These are phyloP conservation scores for Gibbula magus DNA, from an alignment of 2,888 invertebrate genomes.

Conservation along the genomic window DNA sequence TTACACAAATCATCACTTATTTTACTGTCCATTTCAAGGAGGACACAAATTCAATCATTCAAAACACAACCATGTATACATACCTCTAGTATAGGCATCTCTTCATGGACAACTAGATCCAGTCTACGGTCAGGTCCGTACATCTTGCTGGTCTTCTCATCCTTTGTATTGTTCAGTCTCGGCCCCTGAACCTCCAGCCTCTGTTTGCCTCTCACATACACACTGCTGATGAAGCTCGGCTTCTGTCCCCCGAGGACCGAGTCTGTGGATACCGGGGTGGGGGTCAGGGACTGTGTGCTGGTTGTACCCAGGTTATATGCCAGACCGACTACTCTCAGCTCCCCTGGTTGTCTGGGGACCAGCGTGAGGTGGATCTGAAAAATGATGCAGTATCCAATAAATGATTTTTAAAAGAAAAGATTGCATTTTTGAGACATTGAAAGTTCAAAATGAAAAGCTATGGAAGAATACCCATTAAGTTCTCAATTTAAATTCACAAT, in stretches of 20 bases:
- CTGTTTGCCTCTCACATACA: conserved; percentile 74
- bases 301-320: conserved; percentile 79
- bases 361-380: conserved; percentile 81
- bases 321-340: conserved; percentile 84
- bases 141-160: conserved; percentile 76
- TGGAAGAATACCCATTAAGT: too few relatives aligned
- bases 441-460: too few relatives aligned
- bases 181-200: conserved; percentile 78
- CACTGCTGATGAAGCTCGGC: conserved; percentile 62
- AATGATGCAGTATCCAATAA: too few relatives aligned
- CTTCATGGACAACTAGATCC: conserved; percentile 84
- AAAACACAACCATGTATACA: neutral
- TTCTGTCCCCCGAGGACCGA: conserved; percentile 43
- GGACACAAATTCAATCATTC: too few relatives aligned
- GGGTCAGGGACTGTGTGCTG: conserved; percentile 49
- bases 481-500: too few relatives aligned
- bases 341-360: conserved; percentile 85
- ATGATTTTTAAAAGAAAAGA: too few relatives aligned
- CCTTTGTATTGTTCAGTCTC: conserved; percentile 78
- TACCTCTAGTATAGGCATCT: conserved; percentile 89
- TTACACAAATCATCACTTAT: too few relatives aligned
- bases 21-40: too few relatives aligned
- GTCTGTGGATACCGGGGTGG: conserved; percentile 27
- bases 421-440: too few relatives aligned
- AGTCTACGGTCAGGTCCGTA: conserved; percentile 83